Percentiles rank a stretch among this genome's conserved stretches.
phyloP scores from a whole-genome alignment of 2,888 invertebrate genomes.

The Sipunculus nudus region DNA sequence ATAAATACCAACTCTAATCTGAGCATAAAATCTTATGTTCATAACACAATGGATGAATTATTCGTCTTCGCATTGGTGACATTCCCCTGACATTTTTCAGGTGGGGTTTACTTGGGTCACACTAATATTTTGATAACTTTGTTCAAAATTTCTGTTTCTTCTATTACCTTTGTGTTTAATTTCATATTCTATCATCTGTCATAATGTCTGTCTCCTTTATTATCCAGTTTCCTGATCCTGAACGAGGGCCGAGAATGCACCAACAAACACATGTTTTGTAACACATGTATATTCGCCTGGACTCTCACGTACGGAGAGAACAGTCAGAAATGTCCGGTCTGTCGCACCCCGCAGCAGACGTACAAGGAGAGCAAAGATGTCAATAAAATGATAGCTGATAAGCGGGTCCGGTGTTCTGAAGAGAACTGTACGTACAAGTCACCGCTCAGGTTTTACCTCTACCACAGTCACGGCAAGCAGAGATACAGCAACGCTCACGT shows the following conservation, averaged over 20 bases:
- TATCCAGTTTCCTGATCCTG: constrained; percentile 59
- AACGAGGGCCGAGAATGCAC: constrained; percentile 56
- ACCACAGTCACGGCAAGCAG: constrained; percentile 38
- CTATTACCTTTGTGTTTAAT: no score
- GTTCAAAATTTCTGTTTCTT: no score
- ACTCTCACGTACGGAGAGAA: constrained; percentile 58
- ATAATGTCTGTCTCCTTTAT: constrained; percentile 10
- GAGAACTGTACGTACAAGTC: constrained; percentile 39
- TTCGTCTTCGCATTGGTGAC: no score
- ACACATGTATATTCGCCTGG: constrained; percentile 62
- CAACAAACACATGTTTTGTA: constrained; percentile 62
- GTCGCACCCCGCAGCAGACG: constrained; percentile 45
- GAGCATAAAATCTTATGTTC: no score
- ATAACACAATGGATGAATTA: no score
- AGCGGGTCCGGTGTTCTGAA: constrained; percentile 54
- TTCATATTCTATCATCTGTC: no score
- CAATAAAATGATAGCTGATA: constrained; percentile 46
- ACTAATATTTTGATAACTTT: no score
- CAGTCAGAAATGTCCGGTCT: constrained; percentile 61
- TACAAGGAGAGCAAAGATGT: constrained; percentile 49
- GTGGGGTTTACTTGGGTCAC: no score
- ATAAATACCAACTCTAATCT: no score
- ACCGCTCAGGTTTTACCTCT: constrained; percentile 34
- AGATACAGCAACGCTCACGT: constrained; percentile 26
- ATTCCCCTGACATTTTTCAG: no score